These are phyloP conservation scores for Stenoptilia bipunctidactyla DNA, from an alignment of 2,888 invertebrate genomes.

Conservation along the genomic window DNA sequence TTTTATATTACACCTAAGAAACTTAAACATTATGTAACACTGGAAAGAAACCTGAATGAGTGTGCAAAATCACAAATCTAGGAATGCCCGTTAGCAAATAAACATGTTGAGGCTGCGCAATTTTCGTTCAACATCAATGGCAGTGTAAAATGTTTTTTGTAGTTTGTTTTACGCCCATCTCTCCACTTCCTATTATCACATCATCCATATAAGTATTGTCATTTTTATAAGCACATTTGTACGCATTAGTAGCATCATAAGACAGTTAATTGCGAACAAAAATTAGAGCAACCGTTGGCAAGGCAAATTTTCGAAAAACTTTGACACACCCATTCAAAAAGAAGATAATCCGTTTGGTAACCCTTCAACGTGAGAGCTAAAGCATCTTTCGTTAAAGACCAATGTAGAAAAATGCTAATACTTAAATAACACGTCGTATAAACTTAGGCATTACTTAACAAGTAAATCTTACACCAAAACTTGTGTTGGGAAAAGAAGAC, in stretches of 20 bases:
- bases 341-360: slow-evolving; percentile 19
- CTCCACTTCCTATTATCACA: too few relatives aligned
- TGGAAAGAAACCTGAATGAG: background rate
- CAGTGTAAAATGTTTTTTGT: too few relatives aligned
- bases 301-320: slow-evolving; percentile 16
- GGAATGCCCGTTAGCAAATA: background rate
- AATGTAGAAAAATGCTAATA: slow-evolving; percentile 56
- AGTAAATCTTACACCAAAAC: slow-evolving; percentile 50
- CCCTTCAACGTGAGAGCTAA: slow-evolving; percentile 29
- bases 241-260: too few relatives aligned
- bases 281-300: too few relatives aligned
- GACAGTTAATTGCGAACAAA: too few relatives aligned
- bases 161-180: too few relatives aligned
- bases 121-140: too few relatives aligned
- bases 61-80: background rate
- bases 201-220: too few relatives aligned
- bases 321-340: slow-evolving; percentile 17
- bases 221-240: too few relatives aligned
- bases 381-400: slow-evolving; percentile 53
- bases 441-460: slow-evolving; percentile 66
- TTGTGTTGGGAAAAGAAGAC: slow-evolving; percentile 20
- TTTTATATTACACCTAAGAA: slow-evolving; percentile 32
- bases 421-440: slow-evolving; percentile 57
- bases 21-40: slow-evolving; percentile 23
- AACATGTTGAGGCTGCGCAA: too few relatives aligned